A percentile compares a stretch with the other conserved stretches of the same genome.
These are phyloP conservation scores for Mantis religiosa DNA, from an alignment of 2,888 invertebrate genomes.

Conservation along the genomic window DNA sequence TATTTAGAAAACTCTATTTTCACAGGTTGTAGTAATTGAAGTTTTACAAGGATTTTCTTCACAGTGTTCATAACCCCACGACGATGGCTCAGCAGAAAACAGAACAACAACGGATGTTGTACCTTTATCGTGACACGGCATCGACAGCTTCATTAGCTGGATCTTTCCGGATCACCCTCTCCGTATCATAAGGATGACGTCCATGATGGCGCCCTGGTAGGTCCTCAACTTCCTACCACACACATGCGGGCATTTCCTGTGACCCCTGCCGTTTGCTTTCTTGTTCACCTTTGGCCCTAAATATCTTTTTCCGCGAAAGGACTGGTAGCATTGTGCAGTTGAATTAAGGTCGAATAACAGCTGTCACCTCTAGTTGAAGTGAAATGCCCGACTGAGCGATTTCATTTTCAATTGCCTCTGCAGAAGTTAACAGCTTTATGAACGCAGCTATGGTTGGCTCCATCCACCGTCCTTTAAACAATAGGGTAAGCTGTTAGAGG, in stretches of 20 bases:
- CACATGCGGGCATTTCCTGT: neutral
- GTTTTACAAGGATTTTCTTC: neutral
- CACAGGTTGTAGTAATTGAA: neutral
- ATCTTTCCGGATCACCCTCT: neutral
- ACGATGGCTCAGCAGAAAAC: neutral
- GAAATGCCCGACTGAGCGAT: neutral
- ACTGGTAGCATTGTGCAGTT: neutral
- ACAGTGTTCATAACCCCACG: neutral
- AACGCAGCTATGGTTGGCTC: too few relatives aligned
- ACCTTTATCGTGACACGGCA: neutral
- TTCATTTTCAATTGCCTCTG: neutral
- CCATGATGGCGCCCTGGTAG: neutral
- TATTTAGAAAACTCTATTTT: neutral
- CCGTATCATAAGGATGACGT: neutral
- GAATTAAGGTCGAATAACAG: neutral
- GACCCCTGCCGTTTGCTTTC: neutral
- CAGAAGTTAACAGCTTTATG: neutral
- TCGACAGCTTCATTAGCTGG: conserved; percentile 12
- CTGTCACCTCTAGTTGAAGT: neutral
- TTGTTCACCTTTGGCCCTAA: neutral
- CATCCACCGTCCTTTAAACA: neutral
- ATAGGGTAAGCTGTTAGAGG: neutral
- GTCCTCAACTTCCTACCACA: neutral
- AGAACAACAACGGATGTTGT: neutral
- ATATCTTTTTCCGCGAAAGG: neutral